These are phyloP conservation scores for Tetragonula clypearis DNA, from an alignment of 1,140 invertebrate species.

Conservation along the genomic window DNA sequence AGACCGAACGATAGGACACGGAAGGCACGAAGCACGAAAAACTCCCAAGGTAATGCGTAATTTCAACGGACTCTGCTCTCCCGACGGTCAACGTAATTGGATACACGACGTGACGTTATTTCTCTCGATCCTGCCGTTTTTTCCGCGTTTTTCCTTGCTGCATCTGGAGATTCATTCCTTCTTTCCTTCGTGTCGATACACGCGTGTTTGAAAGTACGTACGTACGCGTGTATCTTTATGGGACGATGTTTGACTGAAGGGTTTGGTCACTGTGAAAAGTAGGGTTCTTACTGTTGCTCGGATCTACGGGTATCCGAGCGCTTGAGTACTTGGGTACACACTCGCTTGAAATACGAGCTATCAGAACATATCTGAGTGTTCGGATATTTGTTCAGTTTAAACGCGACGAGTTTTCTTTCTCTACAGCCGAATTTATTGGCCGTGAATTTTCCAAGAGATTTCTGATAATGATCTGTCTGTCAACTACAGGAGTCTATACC, in stretches of 20 bases:
- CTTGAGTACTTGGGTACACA: no score
- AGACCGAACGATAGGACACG: not conserved
- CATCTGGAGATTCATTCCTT: not conserved
- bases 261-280: not conserved
- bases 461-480: no score
- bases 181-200: not conserved
- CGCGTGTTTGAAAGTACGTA: not conserved
- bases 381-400: no score
- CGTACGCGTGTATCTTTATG: not conserved
- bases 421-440: no score
- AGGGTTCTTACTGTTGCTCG: no score
- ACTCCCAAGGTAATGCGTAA: conserved; percentile 48
- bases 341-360: no score
- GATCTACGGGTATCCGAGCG: no score
- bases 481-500: no score
- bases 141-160: not conserved
- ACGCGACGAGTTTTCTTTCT: no score
- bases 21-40: conserved; percentile 2
- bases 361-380: no score
- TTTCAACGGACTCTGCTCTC: conserved; percentile 54
- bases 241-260: not conserved
- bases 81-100: conserved; percentile 72
- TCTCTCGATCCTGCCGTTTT: conserved; percentile 33
- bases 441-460: no score
- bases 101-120: conserved; percentile 74